Percentiles rank a stretch among this genome's conserved stretches.
These are phyloP conservation scores for Megastigmus dorsalis DNA, from an alignment of 2,888 invertebrate species.

Conservation along the genomic window DNA sequence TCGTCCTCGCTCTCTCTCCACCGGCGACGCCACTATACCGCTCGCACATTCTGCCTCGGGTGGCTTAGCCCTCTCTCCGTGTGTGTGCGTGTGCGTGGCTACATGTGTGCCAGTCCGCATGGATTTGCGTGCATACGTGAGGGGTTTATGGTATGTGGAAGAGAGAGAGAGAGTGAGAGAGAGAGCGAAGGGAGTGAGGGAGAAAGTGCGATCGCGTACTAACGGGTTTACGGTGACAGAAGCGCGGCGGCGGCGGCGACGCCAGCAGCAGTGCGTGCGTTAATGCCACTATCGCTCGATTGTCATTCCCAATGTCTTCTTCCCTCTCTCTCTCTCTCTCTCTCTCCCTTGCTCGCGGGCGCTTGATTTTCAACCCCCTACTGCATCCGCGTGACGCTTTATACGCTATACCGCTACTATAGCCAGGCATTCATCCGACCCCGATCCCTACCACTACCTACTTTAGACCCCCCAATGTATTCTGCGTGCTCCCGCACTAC, in stretches of 20 bases:
- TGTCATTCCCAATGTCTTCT: conserved; percentile 62
- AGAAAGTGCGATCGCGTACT: background rate
- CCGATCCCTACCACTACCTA: background rate
- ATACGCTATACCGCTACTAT: conserved; percentile 30
- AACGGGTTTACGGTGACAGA: conserved; percentile 24
- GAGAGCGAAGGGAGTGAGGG: too few relatives aligned
- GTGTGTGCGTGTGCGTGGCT: background rate
- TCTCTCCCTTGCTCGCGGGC: background rate
- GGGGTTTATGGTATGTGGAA: too few relatives aligned
- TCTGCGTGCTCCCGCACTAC: conserved; percentile 44
- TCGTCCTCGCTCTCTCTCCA: too few relatives aligned
- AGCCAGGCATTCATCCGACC: conserved; percentile 13
- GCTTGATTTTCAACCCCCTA: conserved; percentile 43
- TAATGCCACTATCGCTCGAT: conserved; percentile 56
- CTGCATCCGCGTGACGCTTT: conserved; percentile 29
- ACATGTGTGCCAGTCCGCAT: conserved; percentile 3
- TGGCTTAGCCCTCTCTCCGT: background rate
- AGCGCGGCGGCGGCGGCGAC: conserved; percentile 3
- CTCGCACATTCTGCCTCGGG: background rate
- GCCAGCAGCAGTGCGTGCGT: conserved; percentile 38
- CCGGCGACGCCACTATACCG: too few relatives aligned
- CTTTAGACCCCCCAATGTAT: conserved; percentile 28
- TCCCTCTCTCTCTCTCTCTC: background rate
- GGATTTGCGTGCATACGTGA: background rate
- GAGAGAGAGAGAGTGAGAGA: too few relatives aligned